Base-by-base conservation (phyloP, 2,113 vertebrate genomes). In the Cavia aperea region DNA sequence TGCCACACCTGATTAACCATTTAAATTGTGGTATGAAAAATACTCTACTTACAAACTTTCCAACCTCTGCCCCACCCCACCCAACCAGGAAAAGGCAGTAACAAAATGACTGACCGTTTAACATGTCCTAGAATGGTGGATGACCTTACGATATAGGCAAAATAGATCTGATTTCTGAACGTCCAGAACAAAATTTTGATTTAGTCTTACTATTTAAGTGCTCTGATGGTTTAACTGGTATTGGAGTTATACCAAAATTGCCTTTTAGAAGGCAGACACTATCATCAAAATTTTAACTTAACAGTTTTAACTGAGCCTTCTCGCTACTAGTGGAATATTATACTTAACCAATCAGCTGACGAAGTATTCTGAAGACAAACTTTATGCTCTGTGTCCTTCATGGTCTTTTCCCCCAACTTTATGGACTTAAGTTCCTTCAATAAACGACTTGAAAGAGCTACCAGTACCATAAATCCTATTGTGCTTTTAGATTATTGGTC, bases 231-330 rank as follows among this genome's bases (percentile, higher is more conserved):
- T 94, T 92, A 90, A 84, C 36, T 68, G 79, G 31, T 56, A 7
- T 68, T 92, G 46, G 36, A 29, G 4, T 36, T 85, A 31, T 26
- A 36, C 29, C 43, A 77, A 88, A 88, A 90, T 46, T 89, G 56
- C 63, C 89, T 94, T 51, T 86, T 43, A 63, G 83, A 79, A 89
- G 15, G 4, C 5, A 46, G 31, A 54, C 19, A 39, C 15, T 56
- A 33, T 43, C 23, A 62, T 60, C 13, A 43, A 66, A 82, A 90
- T 91, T 92, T 88, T 82, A 90, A 90, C 51, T 94, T 89, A 73
- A 73, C 2, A 75, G 62, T 79, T 87, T 92, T 82, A 54, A 91
- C 63, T 81, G 65, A 89, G 58, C 60, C 13, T 51, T 94, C 56
- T 62, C 21, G 56, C 26, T 68, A n/a, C 18, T 66, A 46, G 51